Evolutionary conservation across 1,140 invertebrate species (phyloP).

Genomic region (Drosophila serrata): DNA sequence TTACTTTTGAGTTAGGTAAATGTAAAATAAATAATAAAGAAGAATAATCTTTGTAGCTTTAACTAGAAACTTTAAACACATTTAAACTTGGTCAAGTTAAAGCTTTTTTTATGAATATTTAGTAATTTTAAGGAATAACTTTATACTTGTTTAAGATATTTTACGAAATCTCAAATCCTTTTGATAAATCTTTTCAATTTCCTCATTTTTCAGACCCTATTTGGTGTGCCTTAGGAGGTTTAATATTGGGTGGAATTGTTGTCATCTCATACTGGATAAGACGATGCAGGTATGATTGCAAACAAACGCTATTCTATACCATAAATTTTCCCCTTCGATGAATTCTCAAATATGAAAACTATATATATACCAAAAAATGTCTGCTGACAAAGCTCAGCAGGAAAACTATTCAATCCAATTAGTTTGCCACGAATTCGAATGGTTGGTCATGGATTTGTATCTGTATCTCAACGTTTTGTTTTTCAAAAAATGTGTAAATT

Average conservation of each 20-base stretch:
- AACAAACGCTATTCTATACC: neutral
- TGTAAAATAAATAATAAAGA: too few relatives aligned
- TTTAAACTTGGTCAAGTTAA: neutral
- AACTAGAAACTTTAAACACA: neutral
- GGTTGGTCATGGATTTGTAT: slow-evolving; percentile 12
- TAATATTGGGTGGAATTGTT: slow-evolving; percentile 83
- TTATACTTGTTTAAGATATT: neutral
- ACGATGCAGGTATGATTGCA: slow-evolving; percentile 84
- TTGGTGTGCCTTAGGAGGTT: slow-evolving; percentile 85
- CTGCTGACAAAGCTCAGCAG: slow-evolving; percentile 23
- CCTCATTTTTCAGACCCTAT: slow-evolving; percentile 62
- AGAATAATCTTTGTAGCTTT: too few relatives aligned
- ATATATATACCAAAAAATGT: slow-evolving; percentile 3
- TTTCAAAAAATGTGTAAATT: slow-evolving; percentile 33
- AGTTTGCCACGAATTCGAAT: slow-evolving; percentile 17
- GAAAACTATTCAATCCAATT: slow-evolving; percentile 64
- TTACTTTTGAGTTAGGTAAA: too few relatives aligned
- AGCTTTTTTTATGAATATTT: neutral
- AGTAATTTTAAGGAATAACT: neutral
- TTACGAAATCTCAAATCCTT: neutral
- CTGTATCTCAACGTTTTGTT: slow-evolving; percentile 19
- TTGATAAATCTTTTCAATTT: neutral
- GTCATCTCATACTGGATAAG: slow-evolving; percentile 85
- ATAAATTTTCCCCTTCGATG: neutral
- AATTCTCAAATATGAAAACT: slow-evolving; percentile 9